Evolutionary conservation across 2,113 vertebrate species (phyloP).

Genomic region (Oceanodroma tethys): DNA sequence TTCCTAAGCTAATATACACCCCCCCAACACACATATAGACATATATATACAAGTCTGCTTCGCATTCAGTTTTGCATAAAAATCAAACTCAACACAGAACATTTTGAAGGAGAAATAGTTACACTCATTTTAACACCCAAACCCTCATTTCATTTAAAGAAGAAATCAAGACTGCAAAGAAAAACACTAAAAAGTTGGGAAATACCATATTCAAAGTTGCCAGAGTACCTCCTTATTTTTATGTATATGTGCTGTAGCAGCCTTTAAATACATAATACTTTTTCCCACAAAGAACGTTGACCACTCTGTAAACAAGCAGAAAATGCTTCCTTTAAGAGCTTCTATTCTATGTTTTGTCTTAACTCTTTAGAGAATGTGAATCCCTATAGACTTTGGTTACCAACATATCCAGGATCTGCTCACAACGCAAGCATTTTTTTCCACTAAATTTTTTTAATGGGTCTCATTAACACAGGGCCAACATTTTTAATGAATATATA

Average conservation of each 20-base stretch:
- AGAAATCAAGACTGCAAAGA: background rate
- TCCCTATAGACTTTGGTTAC: background rate
- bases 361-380: background rate
- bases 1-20: background rate
- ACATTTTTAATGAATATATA: background rate
- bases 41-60: background rate
- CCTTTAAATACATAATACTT: background rate
- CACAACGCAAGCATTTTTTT: background rate
- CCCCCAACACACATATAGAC: accelerated
- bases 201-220: background rate
- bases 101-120: background rate
- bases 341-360: background rate
- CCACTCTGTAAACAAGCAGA: background rate
- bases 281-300: background rate
- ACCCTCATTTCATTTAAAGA: background rate
- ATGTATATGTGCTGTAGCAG: background rate
- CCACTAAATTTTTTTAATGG: background rate
- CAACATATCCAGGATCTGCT: background rate
- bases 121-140: background rate
- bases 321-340: background rate
- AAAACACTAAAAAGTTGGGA: background rate
- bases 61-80: background rate
- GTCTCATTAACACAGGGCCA: background rate
- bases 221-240: background rate
- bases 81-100: background rate